Conservation (phyloP, 2,797 vertebrate species). For the Acrossocheilus wenchowensis region DNA sequence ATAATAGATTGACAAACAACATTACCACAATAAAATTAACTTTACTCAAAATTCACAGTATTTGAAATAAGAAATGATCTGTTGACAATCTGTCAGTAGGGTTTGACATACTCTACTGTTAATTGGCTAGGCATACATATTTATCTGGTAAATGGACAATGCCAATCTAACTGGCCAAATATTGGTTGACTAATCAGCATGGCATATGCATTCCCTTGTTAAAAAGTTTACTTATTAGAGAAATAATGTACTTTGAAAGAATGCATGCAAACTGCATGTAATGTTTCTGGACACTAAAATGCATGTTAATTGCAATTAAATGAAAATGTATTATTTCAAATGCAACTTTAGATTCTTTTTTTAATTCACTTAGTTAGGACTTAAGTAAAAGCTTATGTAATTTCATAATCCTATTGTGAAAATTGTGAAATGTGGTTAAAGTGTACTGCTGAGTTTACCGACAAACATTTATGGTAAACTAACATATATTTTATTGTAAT, state of each 20-base stretch:
- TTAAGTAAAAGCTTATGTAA: no score
- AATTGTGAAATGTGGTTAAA: no score
- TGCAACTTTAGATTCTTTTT: no score
- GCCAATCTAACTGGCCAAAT: background rate
- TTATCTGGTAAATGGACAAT: background rate
- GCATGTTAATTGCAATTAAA: no score
- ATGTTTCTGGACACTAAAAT: no score
- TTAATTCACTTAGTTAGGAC: no score
- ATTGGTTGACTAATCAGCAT: background rate
- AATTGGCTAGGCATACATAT: background rate
- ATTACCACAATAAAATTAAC: background rate
- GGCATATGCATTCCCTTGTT: background rate
- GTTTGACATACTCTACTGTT: background rate
- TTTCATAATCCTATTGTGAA: no score
- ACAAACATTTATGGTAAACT: no score
- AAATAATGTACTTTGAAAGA: background rate
- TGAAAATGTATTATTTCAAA: no score
- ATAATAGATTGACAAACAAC: background rate
- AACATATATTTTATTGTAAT: no score
- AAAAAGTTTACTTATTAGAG: background rate
- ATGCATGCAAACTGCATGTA: no score
- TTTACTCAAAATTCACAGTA: background rate
- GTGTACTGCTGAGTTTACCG: no score
- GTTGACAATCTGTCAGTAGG: background rate
- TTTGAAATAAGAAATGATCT: background rate